Conservation (phyloP, 2,113 vertebrate species). For the Polypterus senegalus region DNA sequence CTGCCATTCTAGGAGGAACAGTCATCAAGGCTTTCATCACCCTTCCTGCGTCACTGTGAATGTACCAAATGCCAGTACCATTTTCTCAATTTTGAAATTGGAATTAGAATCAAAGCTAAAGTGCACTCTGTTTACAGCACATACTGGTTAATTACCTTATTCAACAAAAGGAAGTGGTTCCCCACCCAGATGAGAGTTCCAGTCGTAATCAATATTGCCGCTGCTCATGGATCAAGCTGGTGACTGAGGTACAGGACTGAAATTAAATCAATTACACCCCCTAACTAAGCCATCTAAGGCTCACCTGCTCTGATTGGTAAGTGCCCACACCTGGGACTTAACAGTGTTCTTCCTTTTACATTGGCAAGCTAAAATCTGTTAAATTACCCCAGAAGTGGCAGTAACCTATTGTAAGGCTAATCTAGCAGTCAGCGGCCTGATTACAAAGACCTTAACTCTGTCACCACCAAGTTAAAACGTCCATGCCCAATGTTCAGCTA, state of each 20-base stretch:
- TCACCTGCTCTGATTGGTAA: conserved; percentile 1
- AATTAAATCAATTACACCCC: conserved; percentile 15
- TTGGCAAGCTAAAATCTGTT: not conserved
- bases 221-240: not conserved
- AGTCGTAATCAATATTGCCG: conserved; percentile 1
- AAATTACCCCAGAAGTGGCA: conserved; percentile 2
- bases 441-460: conserved; percentile 5
- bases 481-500: no score
- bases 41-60: no score
- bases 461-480: not conserved
- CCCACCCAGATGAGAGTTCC: conserved; percentile 6
- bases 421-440: conserved; percentile 7
- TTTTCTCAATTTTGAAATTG: no score
- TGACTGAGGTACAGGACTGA: conserved; percentile 7
- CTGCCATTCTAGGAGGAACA: no score
- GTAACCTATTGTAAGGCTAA: conserved; percentile 4
- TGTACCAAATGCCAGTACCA: no score
- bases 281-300: not conserved
- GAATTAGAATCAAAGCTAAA: not conserved
- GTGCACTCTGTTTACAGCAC: not conserved
- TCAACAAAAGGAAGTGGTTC: conserved; percentile 11
- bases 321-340: conserved; percentile 7
- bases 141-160: conserved; percentile 8
- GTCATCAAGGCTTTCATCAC: no score
- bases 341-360: not conserved